A percentile compares a stretch with the other conserved stretches of the same genome.
phyloP scores from a whole-genome alignment of 2,113 vertebrate species.

The Xyliphius kryptos region DNA sequence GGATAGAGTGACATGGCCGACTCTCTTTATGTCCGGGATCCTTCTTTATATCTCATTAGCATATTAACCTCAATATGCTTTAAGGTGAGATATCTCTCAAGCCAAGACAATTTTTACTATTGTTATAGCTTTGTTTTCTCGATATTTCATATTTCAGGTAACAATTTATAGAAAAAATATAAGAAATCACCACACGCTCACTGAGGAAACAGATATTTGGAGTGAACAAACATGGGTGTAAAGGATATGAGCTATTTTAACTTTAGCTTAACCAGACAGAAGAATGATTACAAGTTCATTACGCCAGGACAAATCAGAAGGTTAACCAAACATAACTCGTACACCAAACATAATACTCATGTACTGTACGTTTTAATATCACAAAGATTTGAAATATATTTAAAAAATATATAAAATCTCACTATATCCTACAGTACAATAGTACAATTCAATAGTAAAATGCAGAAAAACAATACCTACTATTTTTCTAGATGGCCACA shows the following conservation, averaged over 20 bases:
- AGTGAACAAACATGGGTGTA: conserved; percentile 8
- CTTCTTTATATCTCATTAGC: too few species aligned
- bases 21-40: conserved; percentile 23
- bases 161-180: too few species aligned
- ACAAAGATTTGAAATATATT: neutral
- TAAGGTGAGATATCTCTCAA: too few species aligned
- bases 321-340: conserved; percentile 1
- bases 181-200: too few species aligned
- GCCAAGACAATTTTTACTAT: too few species aligned
- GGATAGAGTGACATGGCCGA: conserved; percentile 1
- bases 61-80: too few species aligned
- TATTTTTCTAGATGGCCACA: neutral
- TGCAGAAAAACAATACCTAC: conserved; percentile 1
- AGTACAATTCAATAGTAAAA: conserved; percentile 1
- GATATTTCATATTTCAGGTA: too few species aligned
- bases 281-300: conserved; percentile 28
- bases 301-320: conserved; percentile 14
- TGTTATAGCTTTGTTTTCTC: too few species aligned
- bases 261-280: too few species aligned
- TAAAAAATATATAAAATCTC: neutral
- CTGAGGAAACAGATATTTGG: too few species aligned
- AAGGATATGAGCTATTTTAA: conserved; percentile 31
- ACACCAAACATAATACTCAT: neutral
- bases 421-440: too few species aligned
- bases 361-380: too few species aligned